phyloP scores from a whole-genome alignment of 2,888 invertebrate species.

The Liopterus haemorrhoidalis region DNA sequence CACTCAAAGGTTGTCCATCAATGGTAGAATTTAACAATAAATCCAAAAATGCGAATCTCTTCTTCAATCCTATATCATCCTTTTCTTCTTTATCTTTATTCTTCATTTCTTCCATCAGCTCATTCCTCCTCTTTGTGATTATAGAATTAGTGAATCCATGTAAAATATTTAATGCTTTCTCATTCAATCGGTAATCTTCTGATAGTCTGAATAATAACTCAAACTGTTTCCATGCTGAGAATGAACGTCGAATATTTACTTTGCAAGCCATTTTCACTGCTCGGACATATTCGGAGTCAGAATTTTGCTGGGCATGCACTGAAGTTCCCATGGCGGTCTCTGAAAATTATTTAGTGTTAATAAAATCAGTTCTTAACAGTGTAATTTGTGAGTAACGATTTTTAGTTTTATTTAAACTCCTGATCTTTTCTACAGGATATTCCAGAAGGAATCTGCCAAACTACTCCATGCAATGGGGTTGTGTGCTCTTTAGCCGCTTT shows the following conservation, averaged over 20 bases:
- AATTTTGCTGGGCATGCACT: conserved; percentile 63
- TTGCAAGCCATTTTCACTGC: conserved; percentile 56
- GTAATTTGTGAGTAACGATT: too few species aligned
- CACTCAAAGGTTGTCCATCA: conserved; percentile 53
- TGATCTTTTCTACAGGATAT: too few species aligned
- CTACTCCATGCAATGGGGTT: too few species aligned
- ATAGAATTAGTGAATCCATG: conserved; percentile 53
- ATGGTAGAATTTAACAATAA: conserved; percentile 56
- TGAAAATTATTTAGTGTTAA: too few species aligned
- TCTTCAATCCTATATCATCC: conserved; percentile 49
- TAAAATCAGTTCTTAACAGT: too few species aligned
- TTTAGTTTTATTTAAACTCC: too few species aligned
- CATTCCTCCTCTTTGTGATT: conserved; percentile 46
- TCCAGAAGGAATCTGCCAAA: too few species aligned
- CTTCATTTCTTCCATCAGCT: conserved; percentile 37
- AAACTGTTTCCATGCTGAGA: conserved; percentile 47
- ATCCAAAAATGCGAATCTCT: conserved; percentile 63
- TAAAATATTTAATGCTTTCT: conserved; percentile 45
- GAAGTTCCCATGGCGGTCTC: conserved; percentile 82
- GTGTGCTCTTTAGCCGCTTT: too few species aligned
- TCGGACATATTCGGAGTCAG: conserved; percentile 64
- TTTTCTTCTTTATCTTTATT: conserved; percentile 11
- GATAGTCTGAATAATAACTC: conserved; percentile 52
- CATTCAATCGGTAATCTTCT: conserved; percentile 53
- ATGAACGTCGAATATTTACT: conserved; percentile 35